Base-by-base conservation (phyloP, 2,888 invertebrate species). In the Calameuta pallipes region DNA sequence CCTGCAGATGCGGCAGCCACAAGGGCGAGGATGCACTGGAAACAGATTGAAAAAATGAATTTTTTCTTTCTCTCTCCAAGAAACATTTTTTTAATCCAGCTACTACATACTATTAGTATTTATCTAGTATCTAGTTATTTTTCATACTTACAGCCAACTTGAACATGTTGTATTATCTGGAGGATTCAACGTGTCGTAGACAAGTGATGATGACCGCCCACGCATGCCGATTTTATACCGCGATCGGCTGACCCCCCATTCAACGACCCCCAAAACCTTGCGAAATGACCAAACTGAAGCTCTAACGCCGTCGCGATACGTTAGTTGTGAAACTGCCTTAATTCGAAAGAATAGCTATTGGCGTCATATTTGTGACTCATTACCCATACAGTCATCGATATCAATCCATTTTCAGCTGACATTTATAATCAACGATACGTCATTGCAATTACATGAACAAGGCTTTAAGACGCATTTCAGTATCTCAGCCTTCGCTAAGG, bases 1-100 rank as follows among this genome's bases (percentile, higher is more conserved):
- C 92, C 87, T 83, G 92, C 83, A 81, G 90, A 83, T 74, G 92
- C 79, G 85, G 88, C 81, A 87, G 93, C 87, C 87, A 92, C 84
- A 88, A 93, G 77, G 86, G 90, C 83, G 86, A 92, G 79, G 85
- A 91, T 69, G 83, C 87, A 81, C 91, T 92, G 82, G 84, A 89
- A 78, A 83, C 33, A 33, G 70, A 37, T 37, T 37, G 13, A 41
- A 15, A 15, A 15, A 4, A 15, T 41, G 15, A 15, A 15, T 4
- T 41, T 41, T 41, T 15, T 41, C 1, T 37, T 4, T 41, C 15
- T 41, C 41, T 41, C 4, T 13, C 1, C 3, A 15, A 41, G 13
- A 41, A 41, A 4, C 1, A 4, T 41, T 37, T 36, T 4, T 15
- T 41, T 6, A 41, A 1, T 41, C 4, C 13, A 41, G 4, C 41